A percentile compares a stretch with the other conserved stretches of the same genome.
These are phyloP conservation scores for Eristalis tenax DNA, from an alignment of 2,888 invertebrate genomes.

Conservation along the genomic window DNA sequence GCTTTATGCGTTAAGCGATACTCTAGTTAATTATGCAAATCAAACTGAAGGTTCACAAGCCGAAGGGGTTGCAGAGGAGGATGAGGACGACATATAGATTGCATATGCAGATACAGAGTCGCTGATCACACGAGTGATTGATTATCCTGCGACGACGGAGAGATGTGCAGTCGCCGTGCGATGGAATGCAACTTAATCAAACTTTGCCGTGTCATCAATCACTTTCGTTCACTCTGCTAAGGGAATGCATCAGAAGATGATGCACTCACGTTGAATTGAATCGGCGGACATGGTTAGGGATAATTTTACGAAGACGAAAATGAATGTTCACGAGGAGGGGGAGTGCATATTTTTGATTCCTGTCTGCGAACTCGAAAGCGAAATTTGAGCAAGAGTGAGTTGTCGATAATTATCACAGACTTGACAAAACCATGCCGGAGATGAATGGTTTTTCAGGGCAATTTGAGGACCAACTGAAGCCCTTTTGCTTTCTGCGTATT, in stretches of 20 bases:
- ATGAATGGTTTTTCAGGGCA: too few relatives aligned
- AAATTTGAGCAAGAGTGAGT: too few relatives aligned
- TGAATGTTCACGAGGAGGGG: too few relatives aligned
- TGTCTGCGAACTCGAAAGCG: too few relatives aligned
- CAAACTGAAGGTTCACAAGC: constrained; percentile 13
- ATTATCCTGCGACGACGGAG: constrained; percentile 30
- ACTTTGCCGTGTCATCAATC: constrained; percentile 55
- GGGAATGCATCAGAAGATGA: constrained; percentile 28
- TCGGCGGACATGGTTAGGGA: not conserved
- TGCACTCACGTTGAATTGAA: constrained; percentile 38
- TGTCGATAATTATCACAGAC: too few relatives aligned
- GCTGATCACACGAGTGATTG: constrained; percentile 44
- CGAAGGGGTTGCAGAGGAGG: constrained; percentile 24
- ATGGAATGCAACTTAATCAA: constrained; percentile 64
- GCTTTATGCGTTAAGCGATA: constrained; percentile 46
- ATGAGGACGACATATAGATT: not conserved
- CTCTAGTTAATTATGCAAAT: constrained; percentile 26
- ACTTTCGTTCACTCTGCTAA: constrained; percentile 18
- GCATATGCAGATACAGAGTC: constrained; percentile 34
- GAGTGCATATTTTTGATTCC: too few relatives aligned
- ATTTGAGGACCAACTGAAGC: too few relatives aligned
- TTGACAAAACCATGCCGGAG: too few relatives aligned
- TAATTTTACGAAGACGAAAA: too few relatives aligned
- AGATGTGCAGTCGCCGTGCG: constrained; percentile 25
- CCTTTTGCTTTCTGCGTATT: too few relatives aligned